These are phyloP conservation scores for Oopsacas minuta DNA, from an alignment of 37 sponge, comb jelly and placozoan genomes.

Conservation along the genomic window DNA sequence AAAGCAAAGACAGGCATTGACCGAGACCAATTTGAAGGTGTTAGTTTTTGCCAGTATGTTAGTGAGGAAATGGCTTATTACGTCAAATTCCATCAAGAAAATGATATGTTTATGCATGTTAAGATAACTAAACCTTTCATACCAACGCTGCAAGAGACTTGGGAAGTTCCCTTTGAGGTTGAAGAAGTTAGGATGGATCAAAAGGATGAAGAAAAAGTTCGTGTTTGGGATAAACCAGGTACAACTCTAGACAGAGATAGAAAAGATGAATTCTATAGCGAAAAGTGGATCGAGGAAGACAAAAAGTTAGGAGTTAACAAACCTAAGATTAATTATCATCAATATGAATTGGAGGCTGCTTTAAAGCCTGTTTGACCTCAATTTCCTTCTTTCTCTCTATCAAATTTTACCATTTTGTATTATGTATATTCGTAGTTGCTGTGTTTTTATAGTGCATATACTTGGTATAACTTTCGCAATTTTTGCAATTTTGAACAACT, in stretches of 20 bases:
- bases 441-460: too few species aligned
- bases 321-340: not conserved
- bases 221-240: not conserved
- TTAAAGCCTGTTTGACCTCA: not conserved
- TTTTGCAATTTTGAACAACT: too few species aligned
- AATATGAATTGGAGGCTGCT: not conserved
- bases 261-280: not conserved
- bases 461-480: too few species aligned
- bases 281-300: not conserved
- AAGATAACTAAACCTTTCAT: not conserved
- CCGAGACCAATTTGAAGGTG: not conserved
- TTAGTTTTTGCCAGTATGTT: not conserved
- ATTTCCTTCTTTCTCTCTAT: not conserved
- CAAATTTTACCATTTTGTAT: too few species aligned
- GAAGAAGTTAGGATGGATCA: not conserved
- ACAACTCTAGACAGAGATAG: not conserved
- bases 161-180: not conserved
- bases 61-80: not conserved
- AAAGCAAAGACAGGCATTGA: not conserved
- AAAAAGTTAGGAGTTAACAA: not conserved
- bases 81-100: not conserved
- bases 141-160: not conserved
- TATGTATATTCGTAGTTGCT: too few species aligned
- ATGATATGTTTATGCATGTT: slow-evolving; percentile 5
- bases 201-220: not conserved